These are phyloP conservation scores for Spinus pinus DNA, from an alignment of 2,797 vertebrate species.

Conservation along the genomic window DNA sequence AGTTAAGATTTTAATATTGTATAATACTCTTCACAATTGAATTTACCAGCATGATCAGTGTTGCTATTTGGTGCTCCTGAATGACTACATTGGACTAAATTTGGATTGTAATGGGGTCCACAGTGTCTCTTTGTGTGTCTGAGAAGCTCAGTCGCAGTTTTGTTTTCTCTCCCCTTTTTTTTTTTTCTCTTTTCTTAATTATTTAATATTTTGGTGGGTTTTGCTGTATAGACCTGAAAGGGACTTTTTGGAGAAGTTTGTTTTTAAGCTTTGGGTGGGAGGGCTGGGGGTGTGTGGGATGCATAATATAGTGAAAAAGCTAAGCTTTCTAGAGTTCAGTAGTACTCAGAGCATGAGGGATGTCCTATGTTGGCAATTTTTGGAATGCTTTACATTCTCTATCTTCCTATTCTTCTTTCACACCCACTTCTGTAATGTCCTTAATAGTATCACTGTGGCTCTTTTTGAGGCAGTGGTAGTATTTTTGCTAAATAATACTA, in stretches of 20 bases:
- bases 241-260: not conserved
- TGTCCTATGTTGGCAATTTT: not conserved
- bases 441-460: not conserved
- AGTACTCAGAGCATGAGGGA: conserved; percentile 42
- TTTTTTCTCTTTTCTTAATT: not conserved
- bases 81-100: conserved; percentile 32
- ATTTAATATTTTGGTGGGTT: not conserved
- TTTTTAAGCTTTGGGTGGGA: conserved; percentile 19
- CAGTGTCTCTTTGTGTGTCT: conserved; percentile 24
- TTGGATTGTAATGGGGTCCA: conserved; percentile 14
- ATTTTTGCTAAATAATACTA: not conserved
- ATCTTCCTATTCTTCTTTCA: not conserved
- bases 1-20: conserved; percentile 63
- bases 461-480: not conserved
- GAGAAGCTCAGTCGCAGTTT: not conserved
- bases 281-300: not conserved
- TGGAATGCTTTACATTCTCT: conserved; percentile 2
- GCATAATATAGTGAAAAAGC: not conserved
- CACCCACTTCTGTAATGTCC: not conserved
- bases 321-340: conserved; percentile 28
- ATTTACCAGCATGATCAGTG: conserved; percentile 57
- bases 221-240: conserved; percentile 4
- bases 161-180: not conserved
- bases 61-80: conserved; percentile 62
- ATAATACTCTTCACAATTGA: conserved; percentile 51